phyloP scores from a whole-genome alignment of 1,140 invertebrate genomes.

The Anoplolepis gracilipes region DNA sequence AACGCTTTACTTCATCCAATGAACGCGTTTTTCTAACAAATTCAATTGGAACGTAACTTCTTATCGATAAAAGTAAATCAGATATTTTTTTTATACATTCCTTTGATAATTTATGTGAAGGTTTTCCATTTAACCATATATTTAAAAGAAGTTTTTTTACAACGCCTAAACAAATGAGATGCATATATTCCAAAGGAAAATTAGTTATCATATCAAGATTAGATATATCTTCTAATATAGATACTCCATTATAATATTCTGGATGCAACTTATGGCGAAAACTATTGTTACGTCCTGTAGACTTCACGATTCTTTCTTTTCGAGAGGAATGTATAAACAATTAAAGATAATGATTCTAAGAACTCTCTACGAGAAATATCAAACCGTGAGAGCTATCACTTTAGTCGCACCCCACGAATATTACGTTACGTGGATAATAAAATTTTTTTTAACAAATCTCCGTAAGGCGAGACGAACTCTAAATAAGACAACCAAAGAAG shows the following conservation, averaged over 20 bases:
- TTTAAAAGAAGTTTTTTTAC: slow-evolving; percentile 18
- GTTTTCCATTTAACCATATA: not conserved
- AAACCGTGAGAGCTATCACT: too few species aligned
- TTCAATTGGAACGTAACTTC: not conserved
- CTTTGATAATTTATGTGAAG: slow-evolving; percentile 6
- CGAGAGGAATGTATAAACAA: too few species aligned
- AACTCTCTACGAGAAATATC: too few species aligned
- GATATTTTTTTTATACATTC: not conserved
- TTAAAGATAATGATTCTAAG: too few species aligned
- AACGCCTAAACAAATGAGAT: slow-evolving; percentile 6
- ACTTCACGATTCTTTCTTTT: too few species aligned
- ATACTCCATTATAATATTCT: slow-evolving; percentile 7
- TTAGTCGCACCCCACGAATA: too few species aligned
- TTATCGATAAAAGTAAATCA: slow-evolving; percentile 5
- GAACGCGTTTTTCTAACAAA: not conserved
- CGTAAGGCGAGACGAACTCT: too few species aligned
- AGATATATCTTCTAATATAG: slow-evolving; percentile 24
- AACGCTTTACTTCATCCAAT: slow-evolving; percentile 6
- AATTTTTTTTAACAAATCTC: too few species aligned
- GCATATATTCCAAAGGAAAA: slow-evolving; percentile 26
- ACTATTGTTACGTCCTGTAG: too few species aligned
- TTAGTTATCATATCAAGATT: not conserved
- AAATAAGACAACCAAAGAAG: too few species aligned
- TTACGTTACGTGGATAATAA: too few species aligned
- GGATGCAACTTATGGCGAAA: not conserved